Conservation (phyloP, 2,113 vertebrate genomes). For the Pollachius pollachius region DNA sequence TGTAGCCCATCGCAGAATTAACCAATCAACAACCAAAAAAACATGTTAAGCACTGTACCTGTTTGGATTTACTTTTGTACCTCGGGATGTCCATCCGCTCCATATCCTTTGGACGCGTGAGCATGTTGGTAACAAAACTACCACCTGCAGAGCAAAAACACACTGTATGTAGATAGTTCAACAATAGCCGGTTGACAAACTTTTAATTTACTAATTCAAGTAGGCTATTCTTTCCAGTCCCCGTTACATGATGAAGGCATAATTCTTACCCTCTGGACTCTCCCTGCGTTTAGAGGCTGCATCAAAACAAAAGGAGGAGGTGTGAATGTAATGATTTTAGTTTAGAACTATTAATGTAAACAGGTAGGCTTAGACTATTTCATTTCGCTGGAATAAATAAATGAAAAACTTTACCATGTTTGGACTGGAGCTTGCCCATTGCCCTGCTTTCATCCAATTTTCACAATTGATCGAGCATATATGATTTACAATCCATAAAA, state of each 20-base stretch:
- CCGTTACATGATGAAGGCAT: neutral
- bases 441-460: neutral
- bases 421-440: conserved; percentile 65
- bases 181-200: no score
- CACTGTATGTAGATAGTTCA: neutral
- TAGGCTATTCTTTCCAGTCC: no score
- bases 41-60: conserved; percentile 16
- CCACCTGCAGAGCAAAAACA: conserved; percentile 44
- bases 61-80: conserved; percentile 20
- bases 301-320: neutral
- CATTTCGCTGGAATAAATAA: neutral
- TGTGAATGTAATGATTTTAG: neutral
- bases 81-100: conserved; percentile 6
- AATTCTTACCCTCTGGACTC: conserved; percentile 60
- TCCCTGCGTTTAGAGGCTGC: conserved; percentile 59
- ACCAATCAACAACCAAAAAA: neutral
- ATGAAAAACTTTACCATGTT: conserved; percentile 49
- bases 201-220: neutral
- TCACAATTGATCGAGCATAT: conserved; percentile 4
- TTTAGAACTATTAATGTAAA: neutral
- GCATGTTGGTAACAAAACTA: conserved; percentile 43
- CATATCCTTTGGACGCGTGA: conserved; percentile 38
- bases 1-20: no score
- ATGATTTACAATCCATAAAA: conserved; percentile 4
- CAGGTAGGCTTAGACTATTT: neutral